Evolutionary conservation across 1,140 invertebrate genomes (phyloP).

Genomic region (Vanessa atalanta): DNA sequence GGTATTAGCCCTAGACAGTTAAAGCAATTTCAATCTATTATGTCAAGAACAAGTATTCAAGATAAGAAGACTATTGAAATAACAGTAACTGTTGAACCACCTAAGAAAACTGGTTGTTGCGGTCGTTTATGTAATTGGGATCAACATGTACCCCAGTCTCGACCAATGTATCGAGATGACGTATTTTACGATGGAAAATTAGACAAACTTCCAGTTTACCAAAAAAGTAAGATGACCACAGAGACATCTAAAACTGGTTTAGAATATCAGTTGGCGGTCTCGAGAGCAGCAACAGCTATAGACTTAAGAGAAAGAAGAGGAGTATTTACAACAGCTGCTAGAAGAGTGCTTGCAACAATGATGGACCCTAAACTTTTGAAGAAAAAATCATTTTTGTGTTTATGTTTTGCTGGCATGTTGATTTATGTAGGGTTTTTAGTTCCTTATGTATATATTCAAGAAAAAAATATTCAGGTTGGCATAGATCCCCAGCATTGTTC

Average conservation of each 20-base stretch:
- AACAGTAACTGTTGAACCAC: conserved; percentile 46
- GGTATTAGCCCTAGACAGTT: conserved; percentile 64
- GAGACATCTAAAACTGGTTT: conserved; percentile 61
- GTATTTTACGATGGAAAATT: conserved; percentile 92
- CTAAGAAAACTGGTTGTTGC: conserved; percentile 56
- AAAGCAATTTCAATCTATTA: conserved; percentile 70
- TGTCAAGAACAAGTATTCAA: conserved; percentile 64
- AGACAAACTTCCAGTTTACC: conserved; percentile 87
- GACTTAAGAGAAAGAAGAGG: conserved; percentile 67
- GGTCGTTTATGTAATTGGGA: conserved; percentile 64
- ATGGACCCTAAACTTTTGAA: conserved; percentile 67
- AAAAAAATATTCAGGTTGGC: conserved; percentile 53
- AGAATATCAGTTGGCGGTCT: conserved; percentile 74
- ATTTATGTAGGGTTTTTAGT: conserved; percentile 66
- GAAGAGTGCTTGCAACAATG: conserved; percentile 75
- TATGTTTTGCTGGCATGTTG: conserved; percentile 61
- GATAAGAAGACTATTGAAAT: conserved; percentile 56
- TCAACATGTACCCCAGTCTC: conserved; percentile 71
- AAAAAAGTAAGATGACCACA: conserved; percentile 79
- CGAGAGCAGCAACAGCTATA: conserved; percentile 62
- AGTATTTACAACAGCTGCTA: conserved; percentile 65
- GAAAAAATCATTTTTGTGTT: conserved; percentile 58
- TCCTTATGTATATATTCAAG: conserved; percentile 65
- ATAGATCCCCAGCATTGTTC: conserved; percentile 51
- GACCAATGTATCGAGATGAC: conserved; percentile 91